phyloP scores from a whole-genome alignment of 2,113 vertebrate genomes.

The Aegypius monachus region DNA sequence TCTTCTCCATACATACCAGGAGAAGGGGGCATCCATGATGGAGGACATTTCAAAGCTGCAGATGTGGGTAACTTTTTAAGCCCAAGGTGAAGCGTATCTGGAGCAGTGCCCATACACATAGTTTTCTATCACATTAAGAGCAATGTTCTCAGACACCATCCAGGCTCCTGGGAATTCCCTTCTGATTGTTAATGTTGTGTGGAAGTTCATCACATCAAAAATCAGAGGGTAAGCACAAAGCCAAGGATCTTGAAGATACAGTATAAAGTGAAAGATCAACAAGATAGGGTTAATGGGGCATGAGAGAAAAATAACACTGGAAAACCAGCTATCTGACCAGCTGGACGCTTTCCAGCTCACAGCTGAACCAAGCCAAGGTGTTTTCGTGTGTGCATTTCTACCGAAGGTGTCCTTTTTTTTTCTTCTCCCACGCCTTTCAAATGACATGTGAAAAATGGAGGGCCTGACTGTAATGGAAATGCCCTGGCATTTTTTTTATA shows the following conservation, averaged over 20 bases:
- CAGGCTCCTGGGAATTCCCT: background rate
- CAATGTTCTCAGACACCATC: background rate
- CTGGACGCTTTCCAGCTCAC: background rate
- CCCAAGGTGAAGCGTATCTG: background rate
- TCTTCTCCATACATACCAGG: background rate
- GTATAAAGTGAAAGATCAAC: background rate
- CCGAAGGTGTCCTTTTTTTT: background rate
- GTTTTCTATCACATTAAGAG: background rate
- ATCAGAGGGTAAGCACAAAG: background rate
- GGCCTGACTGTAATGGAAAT: background rate
- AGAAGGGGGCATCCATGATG: background rate
- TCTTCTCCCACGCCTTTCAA: background rate
- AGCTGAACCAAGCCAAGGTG: background rate
- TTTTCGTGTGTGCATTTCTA: background rate
- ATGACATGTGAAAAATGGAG: background rate
- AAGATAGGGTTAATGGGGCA: background rate
- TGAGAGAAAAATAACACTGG: background rate
- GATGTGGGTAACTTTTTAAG: background rate
- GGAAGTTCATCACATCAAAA: background rate
- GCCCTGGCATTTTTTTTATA: background rate
- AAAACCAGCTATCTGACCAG: background rate
- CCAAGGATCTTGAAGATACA: background rate
- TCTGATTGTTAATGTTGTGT: background rate
- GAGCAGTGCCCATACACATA: fast-evolving
- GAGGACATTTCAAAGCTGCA: background rate